phyloP scores from a whole-genome alignment of 2,797 vertebrate genomes.

The Fistularia tabacaria region DNA sequence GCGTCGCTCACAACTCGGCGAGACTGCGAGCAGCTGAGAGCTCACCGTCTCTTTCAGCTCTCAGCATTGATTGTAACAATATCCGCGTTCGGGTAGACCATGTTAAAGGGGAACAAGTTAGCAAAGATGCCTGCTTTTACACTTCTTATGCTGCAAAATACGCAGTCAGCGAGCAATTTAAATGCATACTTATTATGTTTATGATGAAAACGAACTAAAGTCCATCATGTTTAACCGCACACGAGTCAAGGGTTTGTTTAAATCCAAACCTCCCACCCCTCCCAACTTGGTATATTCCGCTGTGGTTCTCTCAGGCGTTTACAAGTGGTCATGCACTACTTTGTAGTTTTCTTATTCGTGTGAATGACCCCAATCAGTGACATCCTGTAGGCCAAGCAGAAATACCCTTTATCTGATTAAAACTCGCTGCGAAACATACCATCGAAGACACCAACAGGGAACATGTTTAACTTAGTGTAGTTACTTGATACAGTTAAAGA shows the following conservation, averaged over 20 bases:
- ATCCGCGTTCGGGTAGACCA: constrained; percentile 57
- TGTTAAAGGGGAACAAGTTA: neutral
- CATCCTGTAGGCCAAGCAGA: no score
- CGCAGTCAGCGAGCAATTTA: neutral
- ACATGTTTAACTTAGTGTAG: neutral
- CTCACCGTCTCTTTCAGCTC: constrained; percentile 42
- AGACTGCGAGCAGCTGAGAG: constrained; percentile 53
- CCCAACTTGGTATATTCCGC: constrained; percentile 49
- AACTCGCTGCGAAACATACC: no score
- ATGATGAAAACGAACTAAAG: neutral
- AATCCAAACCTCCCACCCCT: constrained; percentile 2
- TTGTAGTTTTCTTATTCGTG: no score
- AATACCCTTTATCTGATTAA: no score
- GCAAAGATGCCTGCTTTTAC: no score
- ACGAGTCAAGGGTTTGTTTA: neutral
- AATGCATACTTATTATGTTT: fast-evolving
- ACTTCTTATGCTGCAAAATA: neutral
- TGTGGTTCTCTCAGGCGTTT: constrained; percentile 38
- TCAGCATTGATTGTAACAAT: constrained; percentile 59
- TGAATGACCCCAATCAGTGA: no score
- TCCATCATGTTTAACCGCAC: fast-evolving
- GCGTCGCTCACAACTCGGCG: constrained; percentile 37
- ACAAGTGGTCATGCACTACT: constrained; percentile 5
- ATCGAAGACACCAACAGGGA: no score
- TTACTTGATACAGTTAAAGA: constrained; percentile 24